Base-by-base conservation (phyloP, 2,113 vertebrate genomes). In the Rhipidura dahli region DNA sequence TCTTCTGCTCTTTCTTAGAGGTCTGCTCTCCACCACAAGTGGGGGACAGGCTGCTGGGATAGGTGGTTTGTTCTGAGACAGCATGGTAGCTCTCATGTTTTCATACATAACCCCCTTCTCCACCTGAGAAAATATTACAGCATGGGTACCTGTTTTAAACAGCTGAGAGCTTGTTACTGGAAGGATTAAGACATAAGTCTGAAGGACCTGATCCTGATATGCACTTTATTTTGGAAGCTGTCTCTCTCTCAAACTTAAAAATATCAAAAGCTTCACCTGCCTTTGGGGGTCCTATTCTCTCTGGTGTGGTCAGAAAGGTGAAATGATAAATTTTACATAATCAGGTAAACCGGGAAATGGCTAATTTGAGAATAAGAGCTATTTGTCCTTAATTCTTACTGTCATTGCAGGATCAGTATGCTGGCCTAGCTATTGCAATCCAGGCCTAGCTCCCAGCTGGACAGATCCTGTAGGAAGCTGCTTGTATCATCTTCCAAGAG, bases 351-450 rank as follows among this genome's bases (percentile, higher is more conserved):
- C 31, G 23, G 14, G 57, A 94, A 83, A 77, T n/a, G 7, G 53
- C 27, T 78, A 21, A 84, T 64, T 54, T 68, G 35, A 63, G 47
- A 81, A 80, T 22, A 39, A 13, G n/a, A 83, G 30, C 12, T 54
- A 45, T 66, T 72, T 90, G 21, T 63, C 28, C 26, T 60, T 70
- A 61, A n/a, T 72, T 81, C 31, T 14, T 65, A 3, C 37, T 56
- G 7, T 9, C 0, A 0, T 73, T 83, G 9, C 33, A n/a, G 72
- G 28, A 68, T 50, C 1, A 2, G 6, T 65, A 17, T 21, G 15
- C 33, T 45, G 87, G 22, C 26, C 22, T 90, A 37, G 39, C 39
- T 50, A 61, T 49, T 72, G 63, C 45, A 79, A 10, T 44, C 35
- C 57, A 66, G 61, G 42, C 44, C 35, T 35, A 37, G 56, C 50